Evolutionary conservation across 2,113 vertebrate species (phyloP).

Genomic region (Caretta caretta): DNA sequence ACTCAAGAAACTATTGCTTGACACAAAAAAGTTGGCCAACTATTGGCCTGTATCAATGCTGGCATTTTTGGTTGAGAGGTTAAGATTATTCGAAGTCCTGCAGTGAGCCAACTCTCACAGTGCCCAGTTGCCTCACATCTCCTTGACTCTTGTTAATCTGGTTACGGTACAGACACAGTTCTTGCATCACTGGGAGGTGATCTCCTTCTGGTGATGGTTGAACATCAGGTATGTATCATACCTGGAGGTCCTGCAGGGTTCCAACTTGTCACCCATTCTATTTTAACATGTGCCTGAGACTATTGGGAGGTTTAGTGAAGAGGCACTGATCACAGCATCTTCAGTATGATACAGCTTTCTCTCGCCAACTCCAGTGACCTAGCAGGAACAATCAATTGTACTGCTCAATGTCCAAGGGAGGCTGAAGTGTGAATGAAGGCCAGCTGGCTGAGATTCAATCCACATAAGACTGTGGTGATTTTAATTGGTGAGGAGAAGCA

Average conservation of each 20-base stretch:
- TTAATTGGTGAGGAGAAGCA: background rate
- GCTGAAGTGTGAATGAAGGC: too few species aligned
- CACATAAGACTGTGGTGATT: background rate
- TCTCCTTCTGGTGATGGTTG: background rate
- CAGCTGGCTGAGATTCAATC: background rate
- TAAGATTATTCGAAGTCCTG: background rate
- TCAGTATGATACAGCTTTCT: too few species aligned
- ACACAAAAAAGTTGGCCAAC: background rate
- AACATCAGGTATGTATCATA: background rate
- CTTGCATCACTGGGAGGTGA: background rate
- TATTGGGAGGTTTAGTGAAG: background rate
- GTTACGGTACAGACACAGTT: background rate
- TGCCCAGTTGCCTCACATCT: background rate
- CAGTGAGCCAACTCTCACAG: too few species aligned
- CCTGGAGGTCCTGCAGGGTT: too few species aligned
- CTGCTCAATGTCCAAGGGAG: too few species aligned
- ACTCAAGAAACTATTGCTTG: background rate
- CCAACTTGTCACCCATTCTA: too few species aligned
- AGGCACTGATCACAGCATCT: too few species aligned
- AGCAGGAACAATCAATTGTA: too few species aligned
- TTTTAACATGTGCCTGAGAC: background rate
- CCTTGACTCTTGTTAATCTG: background rate
- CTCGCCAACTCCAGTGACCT: too few species aligned
- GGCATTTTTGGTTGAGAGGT: background rate
- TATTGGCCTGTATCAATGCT: background rate